Evolutionary conservation across 2,113 vertebrate species (phyloP).

Genomic region (Eurystomus gularis): DNA sequence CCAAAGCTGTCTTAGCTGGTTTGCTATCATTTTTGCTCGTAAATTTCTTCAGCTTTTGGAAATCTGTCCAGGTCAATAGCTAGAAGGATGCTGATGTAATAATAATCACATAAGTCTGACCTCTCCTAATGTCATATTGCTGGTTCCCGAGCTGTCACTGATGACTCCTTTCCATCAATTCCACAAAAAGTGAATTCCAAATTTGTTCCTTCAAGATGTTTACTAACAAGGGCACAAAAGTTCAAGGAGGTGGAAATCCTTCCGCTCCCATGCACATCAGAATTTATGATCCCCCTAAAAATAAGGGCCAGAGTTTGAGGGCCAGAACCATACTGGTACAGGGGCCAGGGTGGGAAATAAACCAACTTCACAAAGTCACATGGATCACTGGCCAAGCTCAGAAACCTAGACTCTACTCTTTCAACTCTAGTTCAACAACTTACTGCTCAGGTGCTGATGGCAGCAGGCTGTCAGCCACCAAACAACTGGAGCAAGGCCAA

Average conservation of each 20-base stretch:
- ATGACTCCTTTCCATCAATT: background rate
- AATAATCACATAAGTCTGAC: background rate
- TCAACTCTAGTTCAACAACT: accelerated
- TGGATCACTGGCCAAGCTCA: background rate
- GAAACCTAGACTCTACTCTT: background rate
- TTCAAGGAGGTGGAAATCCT: background rate
- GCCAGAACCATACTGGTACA: background rate
- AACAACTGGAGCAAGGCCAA: background rate
- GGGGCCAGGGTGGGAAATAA: background rate
- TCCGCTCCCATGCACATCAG: background rate
- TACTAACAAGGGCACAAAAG: background rate
- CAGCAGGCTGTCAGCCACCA: background rate
- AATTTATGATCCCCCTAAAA: background rate
- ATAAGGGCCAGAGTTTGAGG: background rate
- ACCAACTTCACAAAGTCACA: background rate
- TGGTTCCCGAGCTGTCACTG: background rate
- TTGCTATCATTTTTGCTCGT: background rate
- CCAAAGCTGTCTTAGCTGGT: background rate
- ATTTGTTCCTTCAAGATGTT: background rate
- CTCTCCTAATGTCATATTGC: background rate
- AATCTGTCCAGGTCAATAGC: background rate
- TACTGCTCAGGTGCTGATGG: accelerated
- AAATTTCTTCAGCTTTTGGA: background rate
- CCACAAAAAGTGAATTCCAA: background rate
- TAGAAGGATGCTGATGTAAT: background rate